These are phyloP conservation scores for Hystrix cristata DNA, from an alignment of 2,113 vertebrate genomes.

Conservation along the genomic window DNA sequence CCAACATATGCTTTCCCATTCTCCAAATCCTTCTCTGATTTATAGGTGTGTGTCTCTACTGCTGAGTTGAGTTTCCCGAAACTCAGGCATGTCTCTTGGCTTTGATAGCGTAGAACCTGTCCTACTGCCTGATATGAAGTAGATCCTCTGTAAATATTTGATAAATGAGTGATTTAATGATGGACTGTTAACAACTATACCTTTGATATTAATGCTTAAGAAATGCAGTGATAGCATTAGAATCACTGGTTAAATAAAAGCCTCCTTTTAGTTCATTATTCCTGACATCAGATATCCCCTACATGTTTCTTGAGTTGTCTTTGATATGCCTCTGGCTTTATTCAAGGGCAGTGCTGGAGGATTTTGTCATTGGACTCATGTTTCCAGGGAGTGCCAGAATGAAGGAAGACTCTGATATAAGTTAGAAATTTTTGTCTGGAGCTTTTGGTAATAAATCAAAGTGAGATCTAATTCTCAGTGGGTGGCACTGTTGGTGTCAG, in stretches of 20 bases:
- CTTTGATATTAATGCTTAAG: slow-evolving; percentile 33
- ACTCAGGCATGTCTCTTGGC: not conserved
- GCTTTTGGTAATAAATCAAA: slow-evolving; percentile 77
- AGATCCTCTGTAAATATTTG: slow-evolving; percentile 32
- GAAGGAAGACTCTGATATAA: slow-evolving; percentile 33
- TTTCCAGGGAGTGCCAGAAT: slow-evolving; percentile 44
- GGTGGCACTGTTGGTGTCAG: slow-evolving; percentile 55
- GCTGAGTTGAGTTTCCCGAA: slow-evolving; percentile 3
- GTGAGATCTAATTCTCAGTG: slow-evolving; percentile 56
- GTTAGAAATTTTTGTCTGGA: slow-evolving; percentile 58
- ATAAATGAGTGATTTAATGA: slow-evolving; percentile 11
- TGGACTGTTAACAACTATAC: not conserved
- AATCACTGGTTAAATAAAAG: slow-evolving; percentile 14
- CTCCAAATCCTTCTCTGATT: not conserved
- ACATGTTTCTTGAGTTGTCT: not conserved
- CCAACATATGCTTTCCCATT: not conserved
- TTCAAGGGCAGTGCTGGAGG: not conserved
- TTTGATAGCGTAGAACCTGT: not conserved
- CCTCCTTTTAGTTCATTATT: not conserved
- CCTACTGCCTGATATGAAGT: not conserved
- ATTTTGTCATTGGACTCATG: slow-evolving; percentile 50
- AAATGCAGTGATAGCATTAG: slow-evolving; percentile 1
- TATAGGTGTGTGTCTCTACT: not conserved
- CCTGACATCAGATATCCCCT: not conserved
- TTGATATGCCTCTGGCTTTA: slow-evolving; percentile 37